Percentiles rank a stretch among this genome's conserved stretches.
These are phyloP conservation scores for Archilochus colubris DNA, from an alignment of 2,113 vertebrate species.

Conservation along the genomic window DNA sequence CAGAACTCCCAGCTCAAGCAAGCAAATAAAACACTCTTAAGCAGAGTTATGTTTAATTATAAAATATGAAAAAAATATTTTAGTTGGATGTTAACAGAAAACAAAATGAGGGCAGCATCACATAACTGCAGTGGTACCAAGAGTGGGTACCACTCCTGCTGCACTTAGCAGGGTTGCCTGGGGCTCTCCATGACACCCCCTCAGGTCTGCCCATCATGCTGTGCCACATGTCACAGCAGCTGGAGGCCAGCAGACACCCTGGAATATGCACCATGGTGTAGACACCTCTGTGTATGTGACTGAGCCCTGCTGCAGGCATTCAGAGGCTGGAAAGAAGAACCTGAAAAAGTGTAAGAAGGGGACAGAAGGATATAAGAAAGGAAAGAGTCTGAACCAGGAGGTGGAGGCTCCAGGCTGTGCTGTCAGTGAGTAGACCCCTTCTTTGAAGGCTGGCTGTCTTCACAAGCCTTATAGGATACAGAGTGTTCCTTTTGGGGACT, in stretches of 20 bases:
- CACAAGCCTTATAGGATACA: rapidly evolving
- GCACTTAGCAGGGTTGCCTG: rapidly evolving
- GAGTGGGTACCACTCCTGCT: neutral
- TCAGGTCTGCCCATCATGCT: rapidly evolving
- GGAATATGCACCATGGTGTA: rapidly evolving
- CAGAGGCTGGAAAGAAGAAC: neutral
- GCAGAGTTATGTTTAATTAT: neutral
- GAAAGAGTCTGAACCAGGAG: neutral
- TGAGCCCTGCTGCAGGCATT: neutral
- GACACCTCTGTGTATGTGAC: neutral
- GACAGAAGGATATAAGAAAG: neutral
- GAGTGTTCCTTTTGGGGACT: neutral
- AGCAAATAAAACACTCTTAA: neutral
- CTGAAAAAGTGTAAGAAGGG: neutral
- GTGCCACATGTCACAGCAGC: rapidly evolving
- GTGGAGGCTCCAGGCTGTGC: neutral
- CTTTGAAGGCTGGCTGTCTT: neutral
- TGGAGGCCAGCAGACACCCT: neutral
- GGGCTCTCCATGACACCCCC: neutral
- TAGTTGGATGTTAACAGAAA: neutral
- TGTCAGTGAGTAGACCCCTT: neutral
- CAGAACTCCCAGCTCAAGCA: neutral
- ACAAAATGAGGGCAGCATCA: neutral
- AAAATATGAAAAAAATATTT: neutral
- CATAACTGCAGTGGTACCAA: neutral